phyloP scores from a whole-genome alignment of 2,888 invertebrate species.

The Saturnia pavonia region DNA sequence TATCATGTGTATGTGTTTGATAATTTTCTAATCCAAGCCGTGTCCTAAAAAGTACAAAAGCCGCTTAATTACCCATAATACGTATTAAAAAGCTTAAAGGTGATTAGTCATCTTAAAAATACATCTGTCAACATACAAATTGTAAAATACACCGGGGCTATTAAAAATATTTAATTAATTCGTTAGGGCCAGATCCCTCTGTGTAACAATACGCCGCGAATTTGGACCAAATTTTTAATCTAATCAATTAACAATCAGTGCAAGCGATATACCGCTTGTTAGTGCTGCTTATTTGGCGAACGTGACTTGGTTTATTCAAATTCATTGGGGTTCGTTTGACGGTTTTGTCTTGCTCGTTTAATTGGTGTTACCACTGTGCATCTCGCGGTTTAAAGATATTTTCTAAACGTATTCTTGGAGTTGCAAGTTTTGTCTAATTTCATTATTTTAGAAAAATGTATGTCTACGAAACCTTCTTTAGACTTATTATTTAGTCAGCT shows the following conservation, averaged over 20 bases:
- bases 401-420: background rate
- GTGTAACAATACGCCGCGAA: constrained; percentile 70
- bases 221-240: constrained; percentile 79
- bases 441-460: background rate
- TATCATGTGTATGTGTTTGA: no score
- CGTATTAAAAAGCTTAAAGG: constrained; percentile 13
- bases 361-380: constrained; percentile 61
- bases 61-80: background rate
- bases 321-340: constrained; percentile 68
- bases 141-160: constrained; percentile 72
- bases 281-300: constrained; percentile 77
- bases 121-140: constrained; percentile 64
- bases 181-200: constrained; percentile 49
- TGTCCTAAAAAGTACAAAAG: background rate
- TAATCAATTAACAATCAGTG: constrained; percentile 83
- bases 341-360: constrained; percentile 67
- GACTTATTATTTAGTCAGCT: background rate
- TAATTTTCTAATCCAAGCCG: background rate
- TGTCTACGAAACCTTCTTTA: background rate
- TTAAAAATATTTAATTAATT: constrained; percentile 71
- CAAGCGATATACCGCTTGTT: constrained; percentile 80
- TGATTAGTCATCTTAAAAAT: constrained; percentile 41
- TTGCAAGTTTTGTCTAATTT: background rate
- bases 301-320: constrained; percentile 79
- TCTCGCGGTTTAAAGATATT: constrained; percentile 15